Evolutionary conservation across 2,888 invertebrate genomes (phyloP).

Genomic region (Cecidostiba fungosa): DNA sequence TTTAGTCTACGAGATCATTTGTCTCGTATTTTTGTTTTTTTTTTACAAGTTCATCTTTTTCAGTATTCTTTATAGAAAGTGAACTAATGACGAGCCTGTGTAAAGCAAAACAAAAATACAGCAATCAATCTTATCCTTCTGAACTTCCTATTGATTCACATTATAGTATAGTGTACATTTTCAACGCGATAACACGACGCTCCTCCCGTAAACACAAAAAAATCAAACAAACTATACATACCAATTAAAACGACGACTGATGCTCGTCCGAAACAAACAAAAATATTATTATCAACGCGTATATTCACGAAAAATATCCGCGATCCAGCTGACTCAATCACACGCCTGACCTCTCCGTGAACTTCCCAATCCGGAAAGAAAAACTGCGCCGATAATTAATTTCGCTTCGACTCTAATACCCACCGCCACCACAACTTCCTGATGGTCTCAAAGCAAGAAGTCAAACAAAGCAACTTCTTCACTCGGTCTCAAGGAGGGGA

Average conservation of each 20-base stretch:
- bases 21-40: too few relatives aligned
- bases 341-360: slow-evolving; percentile 16
- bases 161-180: too few relatives aligned
- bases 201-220: background rate
- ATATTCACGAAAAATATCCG: background rate
- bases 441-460: background rate
- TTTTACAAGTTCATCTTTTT: too few relatives aligned
- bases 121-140: too few relatives aligned
- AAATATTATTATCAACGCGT: background rate
- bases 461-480: slow-evolving; percentile 40
- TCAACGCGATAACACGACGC: too few relatives aligned
- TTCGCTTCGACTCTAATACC: background rate
- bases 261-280: background rate
- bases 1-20: background rate
- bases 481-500: background rate
- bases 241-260: background rate
- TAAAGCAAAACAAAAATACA: too few relatives aligned
- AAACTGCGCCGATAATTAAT: slow-evolving; percentile 24
- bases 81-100: too few relatives aligned
- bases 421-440: background rate
- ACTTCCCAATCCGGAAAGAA: background rate
- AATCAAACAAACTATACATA: background rate
- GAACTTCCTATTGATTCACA: too few relatives aligned
- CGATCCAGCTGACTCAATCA: slow-evolving; percentile 9
- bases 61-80: too few relatives aligned